phyloP scores from a whole-genome alignment of 2,113 vertebrate genomes.

The Ondatra zibethicus region DNA sequence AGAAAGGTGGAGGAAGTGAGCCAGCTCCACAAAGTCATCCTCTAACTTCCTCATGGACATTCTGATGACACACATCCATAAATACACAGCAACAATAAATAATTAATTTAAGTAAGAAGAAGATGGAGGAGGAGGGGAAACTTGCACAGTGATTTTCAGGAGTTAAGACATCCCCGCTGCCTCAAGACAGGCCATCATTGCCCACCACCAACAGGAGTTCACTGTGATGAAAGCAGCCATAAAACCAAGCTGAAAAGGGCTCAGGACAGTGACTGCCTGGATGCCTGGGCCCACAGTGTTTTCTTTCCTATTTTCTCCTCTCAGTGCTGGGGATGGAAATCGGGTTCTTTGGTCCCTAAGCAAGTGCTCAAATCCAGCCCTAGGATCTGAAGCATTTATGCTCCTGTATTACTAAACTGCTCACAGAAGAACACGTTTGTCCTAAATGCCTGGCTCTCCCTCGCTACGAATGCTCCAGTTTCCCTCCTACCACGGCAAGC shows the following conservation, averaged over 20 bases:
- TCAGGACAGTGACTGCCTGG: background rate
- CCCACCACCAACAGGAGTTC: background rate
- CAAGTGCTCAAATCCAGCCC: background rate
- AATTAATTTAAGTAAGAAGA: background rate
- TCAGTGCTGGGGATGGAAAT: background rate
- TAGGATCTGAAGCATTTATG: background rate
- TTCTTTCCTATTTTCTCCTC: background rate
- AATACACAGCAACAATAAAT: too few species aligned
- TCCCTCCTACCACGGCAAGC: background rate
- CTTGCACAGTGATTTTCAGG: background rate
- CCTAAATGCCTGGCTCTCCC: slow-evolving; percentile 12
- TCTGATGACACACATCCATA: background rate
- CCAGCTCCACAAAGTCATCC: background rate
- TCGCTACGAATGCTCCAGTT: background rate
- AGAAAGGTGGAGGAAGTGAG: background rate
- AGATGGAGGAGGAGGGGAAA: background rate
- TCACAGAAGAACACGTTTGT: background rate
- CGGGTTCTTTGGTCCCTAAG: too few species aligned
- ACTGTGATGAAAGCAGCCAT: background rate
- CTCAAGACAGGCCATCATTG: background rate
- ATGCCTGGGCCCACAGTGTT: background rate
- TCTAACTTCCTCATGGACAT: background rate
- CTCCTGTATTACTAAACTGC: background rate
- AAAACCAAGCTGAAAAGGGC: background rate
- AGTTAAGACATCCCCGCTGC: background rate